These are phyloP conservation scores for Congeria kusceri DNA, from an alignment of 2,888 invertebrate genomes.

Conservation along the genomic window DNA sequence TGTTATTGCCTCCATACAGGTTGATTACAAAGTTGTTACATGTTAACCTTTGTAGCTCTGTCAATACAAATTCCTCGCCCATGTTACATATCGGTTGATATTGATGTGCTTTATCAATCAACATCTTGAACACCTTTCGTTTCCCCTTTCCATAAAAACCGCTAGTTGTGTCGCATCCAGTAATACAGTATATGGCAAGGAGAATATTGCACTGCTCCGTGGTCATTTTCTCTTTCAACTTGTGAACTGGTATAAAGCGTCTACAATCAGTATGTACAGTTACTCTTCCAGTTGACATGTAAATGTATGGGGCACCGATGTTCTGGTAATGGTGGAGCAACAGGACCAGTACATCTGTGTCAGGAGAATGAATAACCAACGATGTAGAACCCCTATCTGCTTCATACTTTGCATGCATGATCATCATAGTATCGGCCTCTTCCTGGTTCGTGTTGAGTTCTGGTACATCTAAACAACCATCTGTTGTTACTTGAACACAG, in stretches of 20 bases:
- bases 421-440: conserved; percentile 32
- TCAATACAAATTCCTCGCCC: background rate
- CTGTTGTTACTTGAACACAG: background rate
- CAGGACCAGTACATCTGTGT: conserved; percentile 45
- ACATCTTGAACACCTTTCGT: background rate
- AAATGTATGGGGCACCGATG: background rate
- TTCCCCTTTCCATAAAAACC: conserved; percentile 1
- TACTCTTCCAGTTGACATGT: background rate
- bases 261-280: background rate
- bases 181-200: background rate
- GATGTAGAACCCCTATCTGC: conserved; percentile 5
- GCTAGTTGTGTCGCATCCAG: conserved; percentile 4
- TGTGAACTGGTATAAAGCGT: background rate
- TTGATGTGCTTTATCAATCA: too few species aligned
- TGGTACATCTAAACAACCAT: background rate
- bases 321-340: conserved; percentile 19
- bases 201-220: background rate
- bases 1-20: conserved; percentile 13
- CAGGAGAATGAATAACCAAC: conserved; percentile 25
- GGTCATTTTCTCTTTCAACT: background rate
- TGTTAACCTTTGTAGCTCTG: background rate
- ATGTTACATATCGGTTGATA: too few species aligned
- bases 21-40: conserved; percentile 5
- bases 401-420: conserved; percentile 27
- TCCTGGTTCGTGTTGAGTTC: conserved; percentile 26